A percentile compares a stretch with the other conserved stretches of the same genome.
phyloP scores from a whole-genome alignment of 2,113 vertebrate species.

The Dicaeum eximium region DNA sequence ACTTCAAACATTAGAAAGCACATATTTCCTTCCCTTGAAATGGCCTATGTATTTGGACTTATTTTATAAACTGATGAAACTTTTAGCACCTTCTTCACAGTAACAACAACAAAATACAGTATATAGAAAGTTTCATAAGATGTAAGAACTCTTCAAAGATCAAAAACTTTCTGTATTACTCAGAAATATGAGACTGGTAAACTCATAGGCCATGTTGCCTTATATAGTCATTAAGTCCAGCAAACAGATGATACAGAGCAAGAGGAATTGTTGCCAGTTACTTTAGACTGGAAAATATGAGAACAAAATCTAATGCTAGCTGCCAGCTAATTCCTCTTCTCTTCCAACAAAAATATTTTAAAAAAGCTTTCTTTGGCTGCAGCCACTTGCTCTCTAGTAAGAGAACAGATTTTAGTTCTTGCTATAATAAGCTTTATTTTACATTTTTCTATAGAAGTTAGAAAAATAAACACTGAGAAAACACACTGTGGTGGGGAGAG shows the following conservation, averaged over 20 bases:
- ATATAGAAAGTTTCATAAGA: neutral
- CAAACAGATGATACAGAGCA: constrained; percentile 55
- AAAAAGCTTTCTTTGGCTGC: constrained; percentile 9
- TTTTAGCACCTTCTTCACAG: neutral
- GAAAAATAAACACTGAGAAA: neutral
- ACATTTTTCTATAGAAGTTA: neutral
- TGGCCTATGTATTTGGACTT: neutral
- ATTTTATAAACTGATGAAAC: neutral
- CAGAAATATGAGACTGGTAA: constrained; percentile 5
- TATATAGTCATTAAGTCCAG: constrained; percentile 68
- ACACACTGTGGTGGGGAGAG: neutral
- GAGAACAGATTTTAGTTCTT: neutral
- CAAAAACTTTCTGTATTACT: neutral
- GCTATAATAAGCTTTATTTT: neutral
- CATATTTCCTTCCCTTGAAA: neutral
- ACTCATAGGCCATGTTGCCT: constrained; percentile 61
- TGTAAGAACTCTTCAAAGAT: neutral
- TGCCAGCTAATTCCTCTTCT: constrained; percentile 63
- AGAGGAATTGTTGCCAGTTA: constrained; percentile 64
- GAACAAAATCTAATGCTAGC: constrained; percentile 37
- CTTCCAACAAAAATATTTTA: constrained; percentile 40
- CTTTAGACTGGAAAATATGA: constrained; percentile 73
- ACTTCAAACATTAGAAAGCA: neutral
- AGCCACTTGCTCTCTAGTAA: constrained; percentile 14
- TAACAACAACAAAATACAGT: neutral